Conservation (phyloP, 2,888 invertebrate genomes). For the Diogma glabrata region DNA sequence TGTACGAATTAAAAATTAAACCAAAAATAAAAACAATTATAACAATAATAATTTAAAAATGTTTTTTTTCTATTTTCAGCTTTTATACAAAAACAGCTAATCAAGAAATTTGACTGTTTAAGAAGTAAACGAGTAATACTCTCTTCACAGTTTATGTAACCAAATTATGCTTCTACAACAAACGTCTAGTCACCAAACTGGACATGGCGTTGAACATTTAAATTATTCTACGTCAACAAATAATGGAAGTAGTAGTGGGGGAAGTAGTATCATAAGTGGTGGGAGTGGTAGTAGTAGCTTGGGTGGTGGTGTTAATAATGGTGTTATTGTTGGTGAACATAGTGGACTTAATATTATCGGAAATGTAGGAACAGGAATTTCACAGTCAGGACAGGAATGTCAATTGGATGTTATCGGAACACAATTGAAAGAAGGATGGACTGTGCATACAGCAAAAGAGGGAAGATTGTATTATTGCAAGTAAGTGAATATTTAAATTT, state of each 20-base stretch:
- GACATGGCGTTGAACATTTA: slow-evolving; percentile 7
- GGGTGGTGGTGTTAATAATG: slow-evolving; percentile 6
- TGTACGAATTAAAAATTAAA: no score
- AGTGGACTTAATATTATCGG: slow-evolving; percentile 6
- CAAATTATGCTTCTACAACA: slow-evolving; percentile 8
- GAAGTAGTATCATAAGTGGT: slow-evolving; percentile 8
- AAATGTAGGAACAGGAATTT: slow-evolving; percentile 4
- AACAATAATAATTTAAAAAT: no score
- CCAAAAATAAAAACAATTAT: no score
- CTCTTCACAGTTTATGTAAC: no score
- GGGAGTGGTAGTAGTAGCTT: slow-evolving; percentile 5
- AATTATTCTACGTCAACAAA: background rate
- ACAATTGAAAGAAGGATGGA: slow-evolving; percentile 61
- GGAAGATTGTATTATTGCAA: slow-evolving; percentile 85
- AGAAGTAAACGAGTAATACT: no score
- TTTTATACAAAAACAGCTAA: no score
- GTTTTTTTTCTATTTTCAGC: no score
- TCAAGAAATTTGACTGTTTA: no score
- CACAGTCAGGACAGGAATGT: slow-evolving; percentile 2
- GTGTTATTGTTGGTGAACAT: background rate
- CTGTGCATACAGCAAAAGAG: slow-evolving; percentile 63
- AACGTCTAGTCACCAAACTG: slow-evolving; percentile 2
- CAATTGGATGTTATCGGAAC: slow-evolving; percentile 44
- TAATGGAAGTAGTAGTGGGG: slow-evolving; percentile 3
- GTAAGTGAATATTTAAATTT: slow-evolving; percentile 44